Evolutionary conservation across 2,888 invertebrate species (phyloP).

Genomic region (Sinohyriopsis cumingii): DNA sequence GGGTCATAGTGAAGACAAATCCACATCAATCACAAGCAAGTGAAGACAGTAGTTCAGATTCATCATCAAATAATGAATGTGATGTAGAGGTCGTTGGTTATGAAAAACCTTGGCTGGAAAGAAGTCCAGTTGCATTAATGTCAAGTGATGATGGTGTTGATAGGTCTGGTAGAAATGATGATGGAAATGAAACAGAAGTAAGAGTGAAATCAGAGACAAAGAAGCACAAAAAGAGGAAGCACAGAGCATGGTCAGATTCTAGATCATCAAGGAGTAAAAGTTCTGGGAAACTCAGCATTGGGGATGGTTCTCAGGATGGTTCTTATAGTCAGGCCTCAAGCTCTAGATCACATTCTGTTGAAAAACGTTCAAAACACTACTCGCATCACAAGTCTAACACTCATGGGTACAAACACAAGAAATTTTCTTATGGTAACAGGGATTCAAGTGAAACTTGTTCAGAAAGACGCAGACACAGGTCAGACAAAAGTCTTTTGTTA

Average conservation of each 20-base stretch:
- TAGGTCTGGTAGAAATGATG: conserved; percentile 16
- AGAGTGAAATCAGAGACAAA: conserved; percentile 19
- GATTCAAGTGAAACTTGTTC: conserved; percentile 2
- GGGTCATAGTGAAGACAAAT: neutral
- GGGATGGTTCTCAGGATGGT: neutral
- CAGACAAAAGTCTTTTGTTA: neutral
- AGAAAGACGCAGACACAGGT: neutral
- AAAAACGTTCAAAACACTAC: conserved; percentile 9
- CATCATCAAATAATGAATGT: conserved; percentile 40
- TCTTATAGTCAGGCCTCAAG: conserved; percentile 6
- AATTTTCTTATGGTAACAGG: conserved; percentile 15
- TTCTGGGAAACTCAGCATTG: too few species aligned
- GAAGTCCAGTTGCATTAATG: conserved; percentile 76
- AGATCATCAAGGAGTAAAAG: conserved; percentile 8
- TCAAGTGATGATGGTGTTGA: conserved; percentile 50
- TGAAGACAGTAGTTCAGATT: conserved; percentile 33
- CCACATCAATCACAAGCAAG: conserved; percentile 3
- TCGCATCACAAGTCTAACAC: conserved; percentile 1
- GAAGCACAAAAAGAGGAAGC: conserved; percentile 12
- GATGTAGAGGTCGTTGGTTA: conserved; percentile 76
- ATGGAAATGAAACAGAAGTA: conserved; percentile 27
- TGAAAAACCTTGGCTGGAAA: conserved; percentile 79
- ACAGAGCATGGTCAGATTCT: conserved; percentile 2
- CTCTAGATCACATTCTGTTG: conserved; percentile 21
- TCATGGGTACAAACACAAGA: conserved; percentile 25